Evolutionary conservation across 1,140 invertebrate species (phyloP), one percentile per base, ranked within the genome.

Genomic region (Anastrepha ludens): DNA sequence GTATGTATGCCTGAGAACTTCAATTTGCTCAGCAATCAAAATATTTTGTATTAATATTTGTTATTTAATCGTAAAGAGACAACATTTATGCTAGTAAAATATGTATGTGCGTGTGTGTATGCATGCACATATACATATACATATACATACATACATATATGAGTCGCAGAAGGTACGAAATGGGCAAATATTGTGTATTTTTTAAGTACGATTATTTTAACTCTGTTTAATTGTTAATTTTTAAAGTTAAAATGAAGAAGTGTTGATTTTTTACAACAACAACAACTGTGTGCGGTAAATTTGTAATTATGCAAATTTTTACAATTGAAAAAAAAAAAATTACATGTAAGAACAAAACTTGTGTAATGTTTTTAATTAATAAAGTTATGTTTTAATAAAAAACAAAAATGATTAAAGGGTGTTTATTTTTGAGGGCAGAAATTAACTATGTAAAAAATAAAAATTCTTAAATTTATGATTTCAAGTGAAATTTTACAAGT

Each of bases 371-470:
- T 67, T 74, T 74, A 74, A 74, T 74, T 47, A 74, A 74, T 74
- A 74, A 74, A 74, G 67, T 74, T 74, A 67, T 17, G 67, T 74
- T 74, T 74, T 44, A 74, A 47, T 44, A 47, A 67, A 67, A 67
- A 20, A 39, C 13, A 74, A 47, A 47, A 74, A 74, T 17, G 13
- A 41, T 55, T 3, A 8, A 1, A 55, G 6, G 50, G 11, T 8
- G 2, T 55, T 55, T 55, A 55, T 55, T 55, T 6, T 55, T 55
- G 50, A 55, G 50, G 29, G 1, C 29, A 29, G 29, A 29, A 29
- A 29, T 29, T 29, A 29, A 29, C 1, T 0, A 29, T 29, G 1
- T 29, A 29, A 29, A 29, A 29, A 29, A 29, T 29, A 29, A 29
- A 29, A 29, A 29, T 29, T 29, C 29, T 29, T 29, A 29, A 29